Conservation (phyloP, 2,888 invertebrate genomes). For the Lamellibrachia columna region DNA sequence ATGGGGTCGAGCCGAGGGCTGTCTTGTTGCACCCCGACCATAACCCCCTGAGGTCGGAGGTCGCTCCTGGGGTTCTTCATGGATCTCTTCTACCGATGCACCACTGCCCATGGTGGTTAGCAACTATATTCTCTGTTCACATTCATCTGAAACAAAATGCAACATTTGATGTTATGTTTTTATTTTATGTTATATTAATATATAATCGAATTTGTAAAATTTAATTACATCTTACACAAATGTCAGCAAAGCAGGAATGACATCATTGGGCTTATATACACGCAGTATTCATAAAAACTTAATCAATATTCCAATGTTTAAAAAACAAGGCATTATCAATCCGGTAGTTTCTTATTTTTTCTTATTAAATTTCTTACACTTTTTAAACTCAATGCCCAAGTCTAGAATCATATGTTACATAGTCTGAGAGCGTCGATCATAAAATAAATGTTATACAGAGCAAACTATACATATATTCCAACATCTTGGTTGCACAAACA, state of each 20-base stretch:
- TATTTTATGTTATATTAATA: neutral
- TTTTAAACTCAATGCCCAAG: too few relatives aligned
- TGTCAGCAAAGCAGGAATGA: neutral
- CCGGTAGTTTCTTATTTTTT: too few relatives aligned
- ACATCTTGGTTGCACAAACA: too few relatives aligned
- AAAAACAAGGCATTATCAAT: too few relatives aligned
- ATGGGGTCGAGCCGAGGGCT: slow-evolving; percentile 25
- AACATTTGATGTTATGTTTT: neutral
- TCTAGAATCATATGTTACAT: too few relatives aligned
- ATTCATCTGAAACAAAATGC: neutral
- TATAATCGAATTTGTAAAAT: neutral
- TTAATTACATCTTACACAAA: neutral
- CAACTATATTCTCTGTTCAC: neutral
- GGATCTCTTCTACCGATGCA: slow-evolving; percentile 51
- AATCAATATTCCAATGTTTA: too few relatives aligned
- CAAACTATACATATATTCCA: too few relatives aligned
- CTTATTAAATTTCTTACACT: too few relatives aligned
- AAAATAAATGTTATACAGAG: too few relatives aligned
- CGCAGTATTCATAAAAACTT: too few relatives aligned
- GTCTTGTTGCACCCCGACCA: slow-evolving; percentile 32
- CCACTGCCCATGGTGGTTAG: slow-evolving; percentile 49
- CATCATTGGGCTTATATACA: too few relatives aligned
- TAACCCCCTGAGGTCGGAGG: slow-evolving; percentile 27
- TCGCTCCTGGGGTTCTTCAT: slow-evolving; percentile 36
- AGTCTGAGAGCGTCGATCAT: too few relatives aligned